phyloP scores from a whole-genome alignment of 2,888 invertebrate genomes.

The Tetropium fuscum region DNA sequence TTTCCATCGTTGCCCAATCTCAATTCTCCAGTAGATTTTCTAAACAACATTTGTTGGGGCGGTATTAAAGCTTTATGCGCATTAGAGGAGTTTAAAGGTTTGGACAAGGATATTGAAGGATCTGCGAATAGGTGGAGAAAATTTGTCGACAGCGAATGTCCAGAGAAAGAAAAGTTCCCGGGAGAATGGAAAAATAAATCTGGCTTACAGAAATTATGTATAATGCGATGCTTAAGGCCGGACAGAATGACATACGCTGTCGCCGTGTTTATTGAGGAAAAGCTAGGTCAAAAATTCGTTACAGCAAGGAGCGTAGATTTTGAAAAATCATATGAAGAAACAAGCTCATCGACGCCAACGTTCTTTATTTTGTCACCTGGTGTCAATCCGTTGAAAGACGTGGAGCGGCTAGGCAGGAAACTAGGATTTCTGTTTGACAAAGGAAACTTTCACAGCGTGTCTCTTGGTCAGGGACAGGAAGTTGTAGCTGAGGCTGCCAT shows the following conservation, averaged over 20 bases:
- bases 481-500: conserved; percentile 90
- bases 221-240: conserved; percentile 90
- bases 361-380: conserved; percentile 96
- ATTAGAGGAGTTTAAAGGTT: conserved; percentile 83
- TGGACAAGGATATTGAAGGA: conserved; percentile 93
- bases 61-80: conserved; percentile 84
- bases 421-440: conserved; percentile 83
- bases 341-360: conserved; percentile 85
- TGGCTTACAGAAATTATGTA: conserved; percentile 87
- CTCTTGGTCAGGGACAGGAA: conserved; percentile 95
- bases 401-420: conserved; percentile 86
- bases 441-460: conserved; percentile 92
- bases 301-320: conserved; percentile 85
- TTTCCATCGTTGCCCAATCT: conserved; percentile 84
- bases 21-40: conserved; percentile 84
- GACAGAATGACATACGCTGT: conserved; percentile 97
- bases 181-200: conserved; percentile 96
- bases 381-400: conserved; percentile 94
- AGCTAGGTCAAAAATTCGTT: conserved; percentile 85
- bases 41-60: conserved; percentile 88
- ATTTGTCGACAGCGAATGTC: conserved; percentile 91
- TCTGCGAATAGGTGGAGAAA: conserved; percentile 94
- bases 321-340: conserved; percentile 87
- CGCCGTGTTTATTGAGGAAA: conserved; percentile 89
- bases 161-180: conserved; percentile 93